Evolutionary conservation across 1,140 invertebrate species (phyloP).

Genomic region (Drosophila virilis): DNA sequence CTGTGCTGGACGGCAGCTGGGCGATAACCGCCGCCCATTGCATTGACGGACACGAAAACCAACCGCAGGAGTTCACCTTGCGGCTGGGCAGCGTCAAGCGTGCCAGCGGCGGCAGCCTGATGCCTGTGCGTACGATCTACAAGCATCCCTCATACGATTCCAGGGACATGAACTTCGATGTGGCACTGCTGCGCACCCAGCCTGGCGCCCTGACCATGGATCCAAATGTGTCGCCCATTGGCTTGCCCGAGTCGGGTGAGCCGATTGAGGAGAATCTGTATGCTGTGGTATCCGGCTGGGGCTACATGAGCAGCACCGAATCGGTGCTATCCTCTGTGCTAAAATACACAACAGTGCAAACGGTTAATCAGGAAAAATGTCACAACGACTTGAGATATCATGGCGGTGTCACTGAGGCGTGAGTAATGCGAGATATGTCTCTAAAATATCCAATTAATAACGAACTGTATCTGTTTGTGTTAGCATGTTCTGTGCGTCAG

Average conservation of each 20-base stretch:
- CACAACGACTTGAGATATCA: slow-evolving; percentile 59
- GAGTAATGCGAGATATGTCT: slow-evolving; percentile 37
- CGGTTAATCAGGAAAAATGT: slow-evolving; percentile 73
- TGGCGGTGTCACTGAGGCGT: slow-evolving; percentile 76
- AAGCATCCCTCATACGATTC: slow-evolving; percentile 79
- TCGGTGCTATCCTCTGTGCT: slow-evolving; percentile 62
- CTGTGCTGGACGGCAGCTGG: slow-evolving; percentile 72
- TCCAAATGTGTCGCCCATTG: slow-evolving; percentile 60
- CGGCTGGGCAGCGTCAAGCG: slow-evolving; percentile 64
- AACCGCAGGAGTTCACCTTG: slow-evolving; percentile 64
- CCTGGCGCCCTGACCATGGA: slow-evolving; percentile 39
- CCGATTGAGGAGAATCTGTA: slow-evolving; percentile 44
- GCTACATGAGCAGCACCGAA: slow-evolving; percentile 71
- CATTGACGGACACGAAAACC: slow-evolving; percentile 62
- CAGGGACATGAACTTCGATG: slow-evolving; percentile 75
- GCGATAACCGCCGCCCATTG: slow-evolving; percentile 84
- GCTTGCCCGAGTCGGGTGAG: slow-evolving; percentile 47
- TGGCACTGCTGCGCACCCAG: slow-evolving; percentile 62
- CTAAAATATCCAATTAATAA: slow-evolving; percentile 22
- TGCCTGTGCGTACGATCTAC: slow-evolving; percentile 63
- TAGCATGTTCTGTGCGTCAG: slow-evolving; percentile 85
- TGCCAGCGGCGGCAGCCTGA: slow-evolving; percentile 58
- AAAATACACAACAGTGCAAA: slow-evolving; percentile 71
- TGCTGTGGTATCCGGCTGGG: slow-evolving; percentile 78
- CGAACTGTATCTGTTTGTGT: slow-evolving; percentile 19